A percentile compares a stretch with the other conserved stretches of the same genome.
phyloP scores from a whole-genome alignment of 2,888 invertebrate species.

The Listrodromus nycthemerus region DNA sequence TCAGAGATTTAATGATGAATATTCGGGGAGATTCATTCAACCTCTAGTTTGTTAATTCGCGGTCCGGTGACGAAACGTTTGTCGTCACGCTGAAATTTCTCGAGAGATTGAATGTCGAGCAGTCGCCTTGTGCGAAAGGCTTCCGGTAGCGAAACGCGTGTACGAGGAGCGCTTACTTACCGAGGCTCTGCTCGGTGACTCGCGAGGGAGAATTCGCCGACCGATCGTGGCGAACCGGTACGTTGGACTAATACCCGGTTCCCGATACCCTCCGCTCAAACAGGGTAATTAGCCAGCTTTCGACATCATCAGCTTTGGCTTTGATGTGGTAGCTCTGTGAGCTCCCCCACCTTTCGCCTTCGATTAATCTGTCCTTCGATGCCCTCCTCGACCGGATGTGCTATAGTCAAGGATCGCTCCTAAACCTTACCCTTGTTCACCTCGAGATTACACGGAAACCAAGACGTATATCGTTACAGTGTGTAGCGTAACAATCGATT shows the following conservation, averaged over 20 bases:
- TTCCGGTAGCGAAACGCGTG: slow-evolving; percentile 16
- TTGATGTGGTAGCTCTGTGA: slow-evolving; percentile 76
- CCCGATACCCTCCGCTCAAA: slow-evolving; percentile 71
- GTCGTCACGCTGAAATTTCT: not conserved
- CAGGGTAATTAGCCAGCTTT: slow-evolving; percentile 80
- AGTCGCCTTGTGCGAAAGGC: not conserved
- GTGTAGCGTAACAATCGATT: not conserved
- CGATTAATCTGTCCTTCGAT: slow-evolving; percentile 36
- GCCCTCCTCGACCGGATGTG: not conserved
- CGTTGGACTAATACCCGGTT: slow-evolving; percentile 59
- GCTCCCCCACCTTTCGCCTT: slow-evolving; percentile 32
- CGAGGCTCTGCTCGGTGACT: not conserved
- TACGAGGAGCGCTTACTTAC: not conserved
- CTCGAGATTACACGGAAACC: slow-evolving; percentile 8
- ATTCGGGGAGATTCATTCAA: too few relatives aligned
- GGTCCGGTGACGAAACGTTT: not conserved
- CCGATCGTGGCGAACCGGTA: slow-evolving; percentile 13
- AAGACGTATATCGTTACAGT: slow-evolving; percentile 2
- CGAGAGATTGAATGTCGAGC: not conserved
- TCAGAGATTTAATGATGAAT: too few relatives aligned
- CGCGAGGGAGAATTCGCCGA: slow-evolving; percentile 44
- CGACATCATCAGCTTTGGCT: slow-evolving; percentile 79
- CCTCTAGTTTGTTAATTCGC: not conserved
- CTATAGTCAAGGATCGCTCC: too few relatives aligned
- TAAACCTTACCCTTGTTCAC: slow-evolving; percentile 1